Evolutionary conservation across 2,888 invertebrate genomes (phyloP).

Genomic region (Actias luna): DNA sequence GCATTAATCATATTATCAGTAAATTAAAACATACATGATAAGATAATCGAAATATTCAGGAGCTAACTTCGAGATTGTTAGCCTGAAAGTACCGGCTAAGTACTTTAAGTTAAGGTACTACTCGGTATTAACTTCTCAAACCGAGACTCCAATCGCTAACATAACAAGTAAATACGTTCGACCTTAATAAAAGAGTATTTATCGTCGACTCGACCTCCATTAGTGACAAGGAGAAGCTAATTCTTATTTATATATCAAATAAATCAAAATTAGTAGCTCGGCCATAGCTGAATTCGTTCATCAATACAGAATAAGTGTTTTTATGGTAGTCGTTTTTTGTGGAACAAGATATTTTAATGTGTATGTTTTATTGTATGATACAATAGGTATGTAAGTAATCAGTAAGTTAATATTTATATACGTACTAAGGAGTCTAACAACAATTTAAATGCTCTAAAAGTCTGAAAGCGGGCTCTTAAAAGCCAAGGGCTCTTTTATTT

Average conservation of each 20-base stretch:
- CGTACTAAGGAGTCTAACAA: too few species aligned
- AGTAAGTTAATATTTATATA: too few species aligned
- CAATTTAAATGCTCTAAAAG: too few species aligned
- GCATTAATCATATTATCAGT: too few species aligned
- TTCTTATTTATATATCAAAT: slow-evolving; percentile 47
- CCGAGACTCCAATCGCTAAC: not conserved
- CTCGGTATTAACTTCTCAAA: not conserved
- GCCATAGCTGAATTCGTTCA: slow-evolving; percentile 34
- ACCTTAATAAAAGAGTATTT: slow-evolving; percentile 33
- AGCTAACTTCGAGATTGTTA: not conserved
- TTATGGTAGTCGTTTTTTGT: slow-evolving; percentile 44
- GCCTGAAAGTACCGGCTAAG: not conserved
- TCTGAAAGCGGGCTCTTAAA: too few species aligned
- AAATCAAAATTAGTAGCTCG: slow-evolving; percentile 44
- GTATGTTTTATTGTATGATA: slow-evolving; percentile 47
- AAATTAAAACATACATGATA: not conserved
- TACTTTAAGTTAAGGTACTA: not conserved
- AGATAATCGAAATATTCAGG: not conserved
- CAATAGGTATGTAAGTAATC: too few species aligned
- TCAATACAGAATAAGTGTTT: slow-evolving; percentile 41
- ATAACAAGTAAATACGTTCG: slow-evolving; percentile 24
- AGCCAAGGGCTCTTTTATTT: too few species aligned
- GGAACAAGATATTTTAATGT: slow-evolving; percentile 44
- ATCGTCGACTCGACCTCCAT: slow-evolving; percentile 36
- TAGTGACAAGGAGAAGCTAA: slow-evolving; percentile 41